Evolutionary conservation across 2,113 vertebrate genomes (phyloP).

Genomic region (Glaucomys volans): DNA sequence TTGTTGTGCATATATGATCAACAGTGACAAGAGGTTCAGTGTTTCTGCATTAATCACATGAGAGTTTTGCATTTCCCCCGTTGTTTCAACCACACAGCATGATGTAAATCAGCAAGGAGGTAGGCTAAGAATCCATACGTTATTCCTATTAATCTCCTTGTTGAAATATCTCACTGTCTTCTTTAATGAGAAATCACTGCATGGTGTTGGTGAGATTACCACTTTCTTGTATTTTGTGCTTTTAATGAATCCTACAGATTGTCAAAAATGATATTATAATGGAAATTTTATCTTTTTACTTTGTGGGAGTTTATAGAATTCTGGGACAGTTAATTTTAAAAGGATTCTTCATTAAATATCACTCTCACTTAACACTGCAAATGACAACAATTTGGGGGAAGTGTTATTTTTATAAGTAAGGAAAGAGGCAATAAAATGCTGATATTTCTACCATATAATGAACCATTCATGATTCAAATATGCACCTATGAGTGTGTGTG

Average conservation of each 20-base stretch:
- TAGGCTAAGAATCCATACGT: constrained; percentile 36
- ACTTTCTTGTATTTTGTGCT: constrained; percentile 44
- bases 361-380: constrained; percentile 22
- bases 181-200: constrained; percentile 72
- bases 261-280: constrained; percentile 64
- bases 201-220: constrained; percentile 45
- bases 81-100: constrained; percentile 32
- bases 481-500: background rate
- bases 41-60: constrained; percentile 28
- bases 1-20: background rate
- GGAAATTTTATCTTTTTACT: constrained; percentile 67
- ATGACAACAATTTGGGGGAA: constrained; percentile 33
- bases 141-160: constrained; percentile 63
- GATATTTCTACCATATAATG: constrained; percentile 2
- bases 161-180: constrained; percentile 61
- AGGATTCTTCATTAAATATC: constrained; percentile 49
- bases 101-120: constrained; percentile 68
- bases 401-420: background rate
- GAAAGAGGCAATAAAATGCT: background rate
- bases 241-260: constrained; percentile 74
- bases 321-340: constrained; percentile 52
- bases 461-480: background rate
- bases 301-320: constrained; percentile 64
- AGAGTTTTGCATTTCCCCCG: constrained; percentile 33
- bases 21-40: background rate